Conservation (phyloP, 2,113 vertebrate species). For the Theristicus caerulescens region DNA sequence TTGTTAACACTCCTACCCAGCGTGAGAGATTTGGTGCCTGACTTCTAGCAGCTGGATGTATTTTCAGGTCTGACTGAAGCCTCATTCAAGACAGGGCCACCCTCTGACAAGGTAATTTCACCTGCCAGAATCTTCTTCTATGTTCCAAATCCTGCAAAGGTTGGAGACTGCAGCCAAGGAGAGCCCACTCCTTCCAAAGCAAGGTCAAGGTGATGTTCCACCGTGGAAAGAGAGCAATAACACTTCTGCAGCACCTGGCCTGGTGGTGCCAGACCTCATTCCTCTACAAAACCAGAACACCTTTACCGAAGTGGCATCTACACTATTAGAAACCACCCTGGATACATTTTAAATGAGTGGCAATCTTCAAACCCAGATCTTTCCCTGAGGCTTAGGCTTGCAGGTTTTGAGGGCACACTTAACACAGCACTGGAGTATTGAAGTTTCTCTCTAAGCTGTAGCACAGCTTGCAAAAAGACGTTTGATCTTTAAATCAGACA, state of each 20-base stretch:
- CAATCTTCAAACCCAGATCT: neutral
- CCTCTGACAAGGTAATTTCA: neutral
- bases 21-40: neutral
- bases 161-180: accelerated
- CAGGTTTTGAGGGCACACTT: neutral
- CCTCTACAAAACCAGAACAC: neutral
- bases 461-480: neutral
- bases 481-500: constrained; percentile 7
- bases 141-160: neutral
- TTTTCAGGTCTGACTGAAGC: neutral
- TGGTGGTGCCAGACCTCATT: neutral
- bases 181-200: neutral
- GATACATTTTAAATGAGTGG: neutral
- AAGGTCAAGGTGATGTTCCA: neutral
- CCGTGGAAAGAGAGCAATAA: neutral
- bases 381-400: neutral
- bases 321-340: neutral
- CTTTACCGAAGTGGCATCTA: neutral
- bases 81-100: neutral
- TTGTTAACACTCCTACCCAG: neutral
- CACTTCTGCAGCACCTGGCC: neutral
- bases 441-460: neutral
- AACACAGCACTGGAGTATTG: neutral
- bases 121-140: neutral
- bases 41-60: neutral